Evolutionary conservation across 2,797 vertebrate species (phyloP), one percentile per base, ranked within the genome.

Genomic region (Sebastes iracundus): DNA sequence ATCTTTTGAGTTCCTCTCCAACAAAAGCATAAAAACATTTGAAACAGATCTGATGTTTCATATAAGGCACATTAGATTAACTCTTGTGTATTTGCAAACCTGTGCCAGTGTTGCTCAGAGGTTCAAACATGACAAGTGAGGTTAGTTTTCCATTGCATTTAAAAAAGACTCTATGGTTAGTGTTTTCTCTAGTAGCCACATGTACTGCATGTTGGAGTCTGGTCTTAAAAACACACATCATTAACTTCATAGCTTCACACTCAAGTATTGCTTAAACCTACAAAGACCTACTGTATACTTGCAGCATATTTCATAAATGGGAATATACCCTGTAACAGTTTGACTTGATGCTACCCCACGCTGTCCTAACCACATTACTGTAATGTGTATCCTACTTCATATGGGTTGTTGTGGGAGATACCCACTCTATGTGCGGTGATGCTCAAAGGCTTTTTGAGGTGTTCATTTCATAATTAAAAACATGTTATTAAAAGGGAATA

Each of bases 21-120:
- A 65, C 52, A 66, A 82, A 70, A 75, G 55, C 7, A 75, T 66
- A 69, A 67, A 70, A 42, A 83, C 69, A 62, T 20, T 52, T 66
- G 33, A 79, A 83, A 86, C 20, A 23, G 22, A 72, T 80, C 13
- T 52, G 28, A 25, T 49, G 62, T 80, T 90, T 89, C 52, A 75
- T 85, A 22, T 88, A 94, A 95, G 94, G 94, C 93, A 95, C 93
- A 85, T 77, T 42, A 81, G 52, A 80, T 65, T 75, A 85, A 86
- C 69, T 9, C 80, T 22, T 62, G 75, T 75, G 25, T 67, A 70
- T 77, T 80, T 85, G 68, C 66, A 87, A 86, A 87, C 72, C 69
- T 5, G 20, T 76, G 77, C 66, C 70, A 64, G 28, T 72, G 63
- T 74, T 87, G 32, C 74, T 86, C 73, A 58, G 13, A 85, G 78